Evolutionary conservation across 2,797 vertebrate species (phyloP).

Genomic region (Netta rufina): DNA sequence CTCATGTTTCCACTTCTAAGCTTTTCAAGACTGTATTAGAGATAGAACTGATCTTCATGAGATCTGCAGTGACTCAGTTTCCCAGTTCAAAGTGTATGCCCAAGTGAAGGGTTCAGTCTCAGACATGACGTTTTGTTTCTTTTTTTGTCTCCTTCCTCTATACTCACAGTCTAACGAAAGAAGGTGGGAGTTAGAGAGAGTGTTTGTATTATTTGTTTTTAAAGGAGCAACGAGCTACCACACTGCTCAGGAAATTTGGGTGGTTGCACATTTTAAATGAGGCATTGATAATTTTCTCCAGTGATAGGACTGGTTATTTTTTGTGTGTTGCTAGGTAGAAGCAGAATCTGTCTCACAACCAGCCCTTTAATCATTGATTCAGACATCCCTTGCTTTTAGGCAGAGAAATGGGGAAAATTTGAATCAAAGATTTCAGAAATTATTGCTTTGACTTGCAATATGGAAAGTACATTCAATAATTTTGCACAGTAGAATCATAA

Average conservation of each 20-base stretch:
- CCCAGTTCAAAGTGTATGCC: not conserved
- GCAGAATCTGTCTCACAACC: not conserved
- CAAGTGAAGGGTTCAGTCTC: not conserved
- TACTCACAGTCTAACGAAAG: not conserved
- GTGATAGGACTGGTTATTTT: not conserved
- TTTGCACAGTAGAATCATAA: not conserved
- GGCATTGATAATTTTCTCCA: slow-evolving; percentile 5
- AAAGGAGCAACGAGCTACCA: not conserved
- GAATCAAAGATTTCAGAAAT: not conserved
- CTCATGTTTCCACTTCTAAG: not conserved
- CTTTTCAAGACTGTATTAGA: not conserved
- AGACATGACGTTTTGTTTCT: rapidly evolving
- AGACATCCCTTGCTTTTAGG: not conserved
- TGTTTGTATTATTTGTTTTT: not conserved
- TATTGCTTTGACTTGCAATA: not conserved
- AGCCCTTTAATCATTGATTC: not conserved
- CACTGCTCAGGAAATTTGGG: slow-evolving; percentile 25
- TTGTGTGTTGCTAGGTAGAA: not conserved
- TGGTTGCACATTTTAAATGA: slow-evolving; percentile 40
- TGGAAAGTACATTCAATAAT: not conserved
- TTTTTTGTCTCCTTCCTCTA: not conserved
- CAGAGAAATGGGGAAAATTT: not conserved
- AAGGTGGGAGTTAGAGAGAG: not conserved
- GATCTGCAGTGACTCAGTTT: not conserved
- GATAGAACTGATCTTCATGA: rapidly evolving